Evolutionary conservation across 2,797 vertebrate species (phyloP).

Genomic region (Sebastes taczanowskii): DNA sequence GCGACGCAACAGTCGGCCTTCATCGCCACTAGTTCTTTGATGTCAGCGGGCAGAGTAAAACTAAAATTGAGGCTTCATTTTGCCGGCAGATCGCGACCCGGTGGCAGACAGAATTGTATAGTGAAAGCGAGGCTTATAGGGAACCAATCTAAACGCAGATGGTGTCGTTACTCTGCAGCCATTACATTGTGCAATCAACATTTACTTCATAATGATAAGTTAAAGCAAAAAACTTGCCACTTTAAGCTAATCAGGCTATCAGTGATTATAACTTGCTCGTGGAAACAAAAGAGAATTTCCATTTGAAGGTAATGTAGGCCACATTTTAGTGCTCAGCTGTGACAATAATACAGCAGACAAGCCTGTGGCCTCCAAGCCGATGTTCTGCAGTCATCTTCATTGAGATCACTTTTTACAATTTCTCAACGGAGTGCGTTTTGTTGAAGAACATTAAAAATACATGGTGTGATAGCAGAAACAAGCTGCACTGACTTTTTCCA

Average conservation of each 20-base stretch:
- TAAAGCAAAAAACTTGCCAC: background rate
- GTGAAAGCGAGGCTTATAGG: background rate
- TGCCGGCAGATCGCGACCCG: too few relatives aligned
- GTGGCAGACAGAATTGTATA: background rate
- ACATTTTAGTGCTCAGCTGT: background rate
- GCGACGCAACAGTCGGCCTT: too few relatives aligned
- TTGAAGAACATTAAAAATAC: background rate
- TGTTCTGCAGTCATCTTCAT: background rate
- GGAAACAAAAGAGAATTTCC: background rate
- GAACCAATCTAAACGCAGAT: background rate
- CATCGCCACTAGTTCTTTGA: too few relatives aligned
- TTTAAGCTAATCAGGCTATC: background rate
- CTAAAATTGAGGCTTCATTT: too few relatives aligned
- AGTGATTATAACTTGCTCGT: background rate
- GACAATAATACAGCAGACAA: background rate
- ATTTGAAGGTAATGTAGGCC: background rate
- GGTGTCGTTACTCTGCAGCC: background rate
- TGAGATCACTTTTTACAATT: background rate
- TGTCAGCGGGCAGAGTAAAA: background rate
- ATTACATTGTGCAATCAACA: background rate
- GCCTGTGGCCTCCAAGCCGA: background rate
- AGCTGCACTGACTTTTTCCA: background rate
- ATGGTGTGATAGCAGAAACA: background rate
- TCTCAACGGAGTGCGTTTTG: background rate
- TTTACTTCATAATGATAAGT: background rate